Percentiles rank a stretch among this genome's conserved stretches.
Conservation (phyloP, 2,113 vertebrate species). For the Rhegmatorhina hoffmannsi region DNA sequence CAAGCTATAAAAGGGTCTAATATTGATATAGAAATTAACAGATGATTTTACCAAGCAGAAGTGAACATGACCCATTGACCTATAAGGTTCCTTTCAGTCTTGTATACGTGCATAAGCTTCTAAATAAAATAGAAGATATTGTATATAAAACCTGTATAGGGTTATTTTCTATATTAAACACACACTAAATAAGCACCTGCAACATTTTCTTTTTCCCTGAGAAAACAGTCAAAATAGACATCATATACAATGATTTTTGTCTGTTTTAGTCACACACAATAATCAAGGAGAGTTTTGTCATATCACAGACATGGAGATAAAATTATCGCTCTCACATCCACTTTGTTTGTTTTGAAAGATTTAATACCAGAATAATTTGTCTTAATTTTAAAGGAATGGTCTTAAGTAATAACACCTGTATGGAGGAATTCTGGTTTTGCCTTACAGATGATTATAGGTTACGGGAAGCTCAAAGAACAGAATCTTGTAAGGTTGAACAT, state of each 20-base stretch:
- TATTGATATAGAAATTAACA: neutral
- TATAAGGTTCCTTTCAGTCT: neutral
- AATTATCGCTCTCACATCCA: neutral
- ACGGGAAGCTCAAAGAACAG: slow-evolving; percentile 75
- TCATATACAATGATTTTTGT: neutral
- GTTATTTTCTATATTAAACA: neutral
- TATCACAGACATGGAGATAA: neutral
- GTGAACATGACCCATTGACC: neutral
- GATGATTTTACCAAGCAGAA: neutral
- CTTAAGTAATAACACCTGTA: neutral
- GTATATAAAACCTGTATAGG: neutral
- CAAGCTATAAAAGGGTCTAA: neutral
- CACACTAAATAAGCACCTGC: neutral
- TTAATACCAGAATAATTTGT: neutral
- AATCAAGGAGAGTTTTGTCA: neutral
- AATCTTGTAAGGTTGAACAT: slow-evolving; percentile 70
- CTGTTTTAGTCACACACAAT: neutral
- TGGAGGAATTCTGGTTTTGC: slow-evolving; percentile 20
- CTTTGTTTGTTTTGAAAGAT: neutral
- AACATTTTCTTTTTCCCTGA: neutral
- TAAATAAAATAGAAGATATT: neutral
- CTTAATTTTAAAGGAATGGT: neutral
- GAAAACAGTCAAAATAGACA: neutral
- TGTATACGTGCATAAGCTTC: neutral
- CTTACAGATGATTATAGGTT: slow-evolving; percentile 81